These are phyloP conservation scores for Leptinotarsa peninsularis DNA, from an alignment of 2,888 invertebrate species.

Conservation along the genomic window DNA sequence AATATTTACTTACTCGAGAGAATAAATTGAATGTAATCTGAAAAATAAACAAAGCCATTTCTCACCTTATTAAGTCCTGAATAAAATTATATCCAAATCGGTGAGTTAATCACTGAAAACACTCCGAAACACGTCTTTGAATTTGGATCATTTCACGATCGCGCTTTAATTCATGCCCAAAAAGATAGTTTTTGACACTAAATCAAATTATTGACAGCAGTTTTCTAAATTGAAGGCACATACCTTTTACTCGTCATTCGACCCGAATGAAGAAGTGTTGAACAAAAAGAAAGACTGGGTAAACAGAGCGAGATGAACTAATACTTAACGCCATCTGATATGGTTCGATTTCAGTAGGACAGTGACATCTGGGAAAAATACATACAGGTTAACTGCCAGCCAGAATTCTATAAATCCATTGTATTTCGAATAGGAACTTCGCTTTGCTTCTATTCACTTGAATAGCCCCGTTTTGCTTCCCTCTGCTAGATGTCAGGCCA, in stretches of 20 bases:
- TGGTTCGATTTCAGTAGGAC: neutral
- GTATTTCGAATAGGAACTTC: too few species aligned
- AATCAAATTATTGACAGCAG: conserved; percentile 28
- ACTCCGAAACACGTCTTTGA: conserved; percentile 29
- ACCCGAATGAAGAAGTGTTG: conserved; percentile 28
- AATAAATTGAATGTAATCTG: conserved; percentile 25
- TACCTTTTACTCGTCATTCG: conserved; percentile 24
- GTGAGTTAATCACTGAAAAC: conserved; percentile 28
- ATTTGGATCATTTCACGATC: conserved; percentile 5
- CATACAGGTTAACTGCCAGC: neutral
- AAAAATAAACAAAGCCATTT: conserved; percentile 37
- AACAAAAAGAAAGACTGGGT: conserved; percentile 25
- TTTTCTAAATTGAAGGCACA: conserved; percentile 9
- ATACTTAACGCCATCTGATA: conserved; percentile 27
- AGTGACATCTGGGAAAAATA: conserved; percentile 11
- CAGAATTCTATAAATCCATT: neutral
- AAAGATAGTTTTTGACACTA: conserved; percentile 25
- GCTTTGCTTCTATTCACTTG: too few species aligned
- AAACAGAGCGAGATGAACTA: conserved; percentile 21
- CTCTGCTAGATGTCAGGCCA: too few species aligned
- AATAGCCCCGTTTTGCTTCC: too few species aligned
- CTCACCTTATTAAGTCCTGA: conserved; percentile 37
- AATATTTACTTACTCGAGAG: conserved; percentile 35
- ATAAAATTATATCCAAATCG: conserved; percentile 27
- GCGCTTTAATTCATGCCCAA: conserved; percentile 7